Conservation (phyloP, 2,797 vertebrate species). For the Hirundo rustica region DNA sequence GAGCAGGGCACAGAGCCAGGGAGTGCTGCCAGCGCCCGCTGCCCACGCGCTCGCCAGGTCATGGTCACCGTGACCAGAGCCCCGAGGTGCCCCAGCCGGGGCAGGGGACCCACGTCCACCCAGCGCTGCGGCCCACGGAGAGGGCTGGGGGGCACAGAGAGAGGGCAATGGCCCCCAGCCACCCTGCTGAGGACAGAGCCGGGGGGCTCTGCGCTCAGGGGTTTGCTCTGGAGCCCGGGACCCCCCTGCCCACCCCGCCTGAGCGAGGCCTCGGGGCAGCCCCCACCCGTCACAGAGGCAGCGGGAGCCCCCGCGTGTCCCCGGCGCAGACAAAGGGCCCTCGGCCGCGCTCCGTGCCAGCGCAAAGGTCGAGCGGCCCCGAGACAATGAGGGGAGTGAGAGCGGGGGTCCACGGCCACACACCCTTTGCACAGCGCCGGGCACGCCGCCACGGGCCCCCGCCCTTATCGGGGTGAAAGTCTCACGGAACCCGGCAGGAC, state of each 20-base stretch:
- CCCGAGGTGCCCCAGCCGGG: background rate
- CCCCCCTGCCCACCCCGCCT: background rate
- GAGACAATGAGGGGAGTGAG: conserved; percentile 1
- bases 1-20: background rate
- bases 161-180: no score
- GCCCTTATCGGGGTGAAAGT: background rate
- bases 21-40: background rate
- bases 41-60: background rate
- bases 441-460: background rate
- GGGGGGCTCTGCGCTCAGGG: background rate
- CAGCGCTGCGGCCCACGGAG: background rate
- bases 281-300: background rate
- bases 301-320: background rate
- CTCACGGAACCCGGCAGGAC: background rate
- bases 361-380: background rate
- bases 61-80: conserved; percentile 12
- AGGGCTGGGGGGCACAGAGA: background rate
- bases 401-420: background rate
- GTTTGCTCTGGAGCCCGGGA: background rate
- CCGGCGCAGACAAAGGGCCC: conserved; percentile 42
- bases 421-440: background rate
- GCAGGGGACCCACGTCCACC: background rate
- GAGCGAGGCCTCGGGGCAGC: background rate
- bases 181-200: background rate
- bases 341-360: background rate